Evolutionary conservation across 2,888 invertebrate species (phyloP), one percentile per base, ranked within the genome.

Genomic region (Scaptodrosophila latifasciaeformis): DNA sequence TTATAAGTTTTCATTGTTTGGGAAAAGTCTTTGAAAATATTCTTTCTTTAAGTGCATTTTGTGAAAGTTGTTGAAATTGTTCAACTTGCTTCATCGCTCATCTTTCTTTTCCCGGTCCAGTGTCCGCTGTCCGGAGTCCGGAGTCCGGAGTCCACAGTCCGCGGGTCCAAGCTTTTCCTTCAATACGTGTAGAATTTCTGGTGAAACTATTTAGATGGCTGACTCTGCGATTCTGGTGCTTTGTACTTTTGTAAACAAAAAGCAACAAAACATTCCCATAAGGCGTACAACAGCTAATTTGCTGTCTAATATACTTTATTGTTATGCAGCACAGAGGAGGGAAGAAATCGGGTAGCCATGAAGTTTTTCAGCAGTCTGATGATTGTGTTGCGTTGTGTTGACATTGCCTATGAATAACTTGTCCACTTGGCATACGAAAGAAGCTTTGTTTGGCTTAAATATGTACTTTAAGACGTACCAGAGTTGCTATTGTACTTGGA

Each of bases 231-330:
- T 40, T 59, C 37, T 34, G 40, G 47, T 52, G 52, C 45, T 39
- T 56, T 57, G 59, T 58, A n/a, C 67, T 65, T 54, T 59, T 39
- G 59, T 55, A 53, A 59, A 68, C 78, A 74, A 74, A 76, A 31
- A 45, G 47, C 59, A n/a, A n/a, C n/a, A n/a, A n/a, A n/a, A n/a
- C n/a, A n/a, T n/a, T n/a, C n/a, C n/a, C n/a, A n/a, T n/a, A n/a
- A n/a, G n/a, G n/a, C n/a, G 50, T 52, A n/a, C n/a, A n/a, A 48
- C 58, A 61, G 49, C 59, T 56, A 59, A 77, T 60, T 67, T 55
- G 48, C 45, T 62, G 50, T 54, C 57, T 48, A 62, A 65, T 75
- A 78, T 75, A 70, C 72, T 71, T 59, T 69, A 72, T 72, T 78
- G 78, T 78, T 65, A 31, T 37, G 27, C 10, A 12, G 12, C 4